Base-by-base conservation (phyloP, 2,797 vertebrate genomes). In the Oreortyx pictus region DNA sequence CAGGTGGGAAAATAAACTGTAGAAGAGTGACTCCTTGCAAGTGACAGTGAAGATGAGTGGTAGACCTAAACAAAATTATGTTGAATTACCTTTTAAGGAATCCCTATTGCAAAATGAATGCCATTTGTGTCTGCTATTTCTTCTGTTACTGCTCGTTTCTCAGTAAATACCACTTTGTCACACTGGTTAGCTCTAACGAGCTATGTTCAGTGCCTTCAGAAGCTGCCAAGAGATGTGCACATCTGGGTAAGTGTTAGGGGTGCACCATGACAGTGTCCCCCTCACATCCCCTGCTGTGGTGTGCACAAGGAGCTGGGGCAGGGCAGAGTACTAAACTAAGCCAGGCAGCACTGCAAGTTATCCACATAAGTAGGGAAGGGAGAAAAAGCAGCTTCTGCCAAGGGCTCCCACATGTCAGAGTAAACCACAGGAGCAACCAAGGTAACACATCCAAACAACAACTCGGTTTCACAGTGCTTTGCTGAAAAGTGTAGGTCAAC, bases 391-490 rank as follows among this genome's bases (percentile, higher is more conserved):
- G 35, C 23, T 86, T 79, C 46, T 2, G 1, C 67, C 39, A 39
- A 65, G 59, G 33, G 10, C 31, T 89, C 50, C 16, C 0, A 0
- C 59, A 59, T 17, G 18, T 67, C 67, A 46, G 54, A 0, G 12
- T 46, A 8, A 57, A 23, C n/a, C 50, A 29, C 15, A 52, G 44
- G 46, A 44, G 73, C 77, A 52, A 10, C 3, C 61, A 61, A 68
- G 50, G 29, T 68, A 27, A 61, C 44, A 4, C 31, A 56, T 33
- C 61, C 46, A 73, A 62, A 66, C 0, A 2, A 44, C 61, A 62
- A 27, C 46, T 86, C 76, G 77, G 70, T 54, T 78, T 92, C 81
- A 86, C 82, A 37, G 16, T 25, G 75, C 76, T 72, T 81, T 62
- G 44, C 62, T 60, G 52, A 6, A 57, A 64, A 90, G 64, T 82